Base-by-base conservation (phyloP, 2,888 invertebrate species). In the Dromius quadrimaculatus region DNA sequence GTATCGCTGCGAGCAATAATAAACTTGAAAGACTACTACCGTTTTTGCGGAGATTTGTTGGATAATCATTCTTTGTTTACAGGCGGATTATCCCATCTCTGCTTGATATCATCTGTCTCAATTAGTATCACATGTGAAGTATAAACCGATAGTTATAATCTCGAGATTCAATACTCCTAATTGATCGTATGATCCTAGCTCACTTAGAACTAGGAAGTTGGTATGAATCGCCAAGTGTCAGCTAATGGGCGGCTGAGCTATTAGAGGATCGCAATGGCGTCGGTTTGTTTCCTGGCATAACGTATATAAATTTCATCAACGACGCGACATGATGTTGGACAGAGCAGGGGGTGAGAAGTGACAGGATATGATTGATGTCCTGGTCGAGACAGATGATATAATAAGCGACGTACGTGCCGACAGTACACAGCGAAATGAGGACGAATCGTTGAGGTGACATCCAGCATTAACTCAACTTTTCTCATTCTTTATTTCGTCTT, bases 251-350 rank as follows among this genome's bases (percentile, higher is more conserved):
- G 50, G 2, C 13, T 13, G 57, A 38, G 45, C 23, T 45, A 22
- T 19, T 54, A 50, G 20, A 54, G 11, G 9, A 13, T 5, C 6
- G 43, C 47, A 22, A n/a, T 17, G 17, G 13, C 41, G 66, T 54
- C 36, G 66, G 54, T 66, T 66, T 66, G 66, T 66, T 66, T 66
- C 54, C 9, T 32, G 54, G 57, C 57, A 66, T 54, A 38, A 66
- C 66, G 41, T 66, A 54, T 66, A 66, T 66, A 66, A 66, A 66
- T 66, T 66, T 66, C 57, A 66, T 66, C 57, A 38, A 36, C 41
- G 50, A 22, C 38, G 54, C 54, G 28, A 34, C 28, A 38, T 38
- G 47, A 45, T 47, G 45, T 34, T 34, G 64, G 47, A 45, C 32
- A 47, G 47, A 4, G 17, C 34, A 28, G 43, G 11, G 43, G 15